phyloP scores from a whole-genome alignment of 2,113 vertebrate species.

The Trogon melanurus region DNA sequence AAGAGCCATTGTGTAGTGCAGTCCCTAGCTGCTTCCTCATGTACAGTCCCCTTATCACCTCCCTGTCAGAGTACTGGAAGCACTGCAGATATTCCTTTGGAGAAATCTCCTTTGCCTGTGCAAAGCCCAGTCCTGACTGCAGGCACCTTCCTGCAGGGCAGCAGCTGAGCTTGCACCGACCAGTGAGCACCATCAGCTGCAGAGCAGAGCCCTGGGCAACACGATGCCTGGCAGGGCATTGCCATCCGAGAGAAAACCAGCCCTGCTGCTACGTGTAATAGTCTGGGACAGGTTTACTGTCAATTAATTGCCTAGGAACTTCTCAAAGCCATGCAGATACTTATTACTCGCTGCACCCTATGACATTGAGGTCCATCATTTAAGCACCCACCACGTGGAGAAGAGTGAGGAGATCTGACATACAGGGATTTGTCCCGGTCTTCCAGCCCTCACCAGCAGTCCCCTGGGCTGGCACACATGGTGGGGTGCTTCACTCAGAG shows the following conservation, averaged over 20 bases:
- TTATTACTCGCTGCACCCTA: not conserved
- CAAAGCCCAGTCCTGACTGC: not conserved
- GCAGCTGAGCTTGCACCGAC: fast-evolving
- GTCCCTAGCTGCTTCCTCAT: not conserved
- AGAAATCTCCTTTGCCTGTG: not conserved
- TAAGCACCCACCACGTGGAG: fast-evolving
- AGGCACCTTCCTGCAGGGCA: not conserved
- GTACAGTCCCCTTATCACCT: not conserved
- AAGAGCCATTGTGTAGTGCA: not conserved
- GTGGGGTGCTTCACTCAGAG: not conserved
- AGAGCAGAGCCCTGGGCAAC: not conserved
- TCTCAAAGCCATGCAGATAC: not conserved
- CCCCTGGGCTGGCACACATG: not conserved
- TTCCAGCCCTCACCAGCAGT: not conserved
- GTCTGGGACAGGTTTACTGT: not conserved
- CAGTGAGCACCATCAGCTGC: not conserved
- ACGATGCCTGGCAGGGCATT: fast-evolving
- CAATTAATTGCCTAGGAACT: not conserved
- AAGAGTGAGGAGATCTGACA: fast-evolving
- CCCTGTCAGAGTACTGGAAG: not conserved
- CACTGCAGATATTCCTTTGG: not conserved
- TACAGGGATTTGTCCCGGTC: not conserved
- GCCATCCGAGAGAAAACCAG: not conserved
- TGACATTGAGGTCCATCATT: fast-evolving
- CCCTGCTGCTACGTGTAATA: fast-evolving